A percentile compares a stretch with the other conserved stretches of the same genome.
These are phyloP conservation scores for Erythrocercus mccallii DNA, from an alignment of 2,113 vertebrate species.

Conservation along the genomic window DNA sequence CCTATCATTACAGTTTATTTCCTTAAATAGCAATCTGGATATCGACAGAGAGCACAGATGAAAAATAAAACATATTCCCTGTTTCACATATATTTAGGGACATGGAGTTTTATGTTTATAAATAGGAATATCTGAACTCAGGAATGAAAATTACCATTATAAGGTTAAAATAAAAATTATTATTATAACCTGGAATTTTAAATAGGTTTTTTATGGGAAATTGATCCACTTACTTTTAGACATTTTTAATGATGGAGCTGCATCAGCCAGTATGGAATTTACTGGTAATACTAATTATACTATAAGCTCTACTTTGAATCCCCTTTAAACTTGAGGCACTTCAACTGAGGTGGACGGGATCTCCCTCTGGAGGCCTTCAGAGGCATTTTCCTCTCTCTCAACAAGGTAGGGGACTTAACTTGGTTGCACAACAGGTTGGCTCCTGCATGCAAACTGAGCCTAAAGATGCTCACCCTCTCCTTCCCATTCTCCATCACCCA, in stretches of 20 bases:
- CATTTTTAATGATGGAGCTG: neutral
- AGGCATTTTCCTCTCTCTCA: constrained; percentile 1
- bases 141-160: neutral
- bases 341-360: constrained; percentile 17
- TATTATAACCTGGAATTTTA: neutral
- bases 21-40: constrained; percentile 67
- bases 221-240: neutral
- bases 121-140: neutral
- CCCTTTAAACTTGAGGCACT: neutral
- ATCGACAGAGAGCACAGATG: neutral
- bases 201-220: neutral
- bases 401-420: neutral
- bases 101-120: neutral
- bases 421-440: neutral
- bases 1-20: constrained; percentile 64
- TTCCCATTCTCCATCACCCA: neutral
- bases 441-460: neutral
- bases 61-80: constrained; percentile 26
- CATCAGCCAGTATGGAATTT: neutral
- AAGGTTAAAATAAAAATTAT: neutral
- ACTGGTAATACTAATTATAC: neutral
- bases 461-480: neutral
- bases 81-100: constrained; percentile 1
- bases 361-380: constrained; percentile 60
- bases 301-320: neutral